Evolutionary conservation across 1,140 invertebrate genomes (phyloP), one percentile per base, ranked within the genome.

Genomic region (Drosophila saltans): DNA sequence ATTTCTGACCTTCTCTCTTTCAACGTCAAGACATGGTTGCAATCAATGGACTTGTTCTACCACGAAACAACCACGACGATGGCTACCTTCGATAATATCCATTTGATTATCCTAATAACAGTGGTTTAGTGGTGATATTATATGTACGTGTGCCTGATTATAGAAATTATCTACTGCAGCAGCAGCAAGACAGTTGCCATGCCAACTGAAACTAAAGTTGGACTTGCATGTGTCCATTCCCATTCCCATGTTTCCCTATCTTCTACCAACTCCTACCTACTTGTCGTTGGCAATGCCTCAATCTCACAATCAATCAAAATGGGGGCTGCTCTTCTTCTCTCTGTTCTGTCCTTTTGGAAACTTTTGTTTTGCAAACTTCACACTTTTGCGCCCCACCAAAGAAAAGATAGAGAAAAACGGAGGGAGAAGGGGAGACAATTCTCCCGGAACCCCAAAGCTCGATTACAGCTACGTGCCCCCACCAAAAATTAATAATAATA

Each of bases 101-200:
- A 92, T 92, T 92, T 92, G 91, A 92, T 92, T 92, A 92, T 91
- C 85, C 88, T 92, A 92, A 92, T 92, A 92, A 92, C 91, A 92
- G 91, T 91, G 83, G 72, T 92, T 92, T 91, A 91, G 90, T 78
- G 76, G 66, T 78, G 70, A 91, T 92, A 92, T 92, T 92, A 92
- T 90, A 92, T 90, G 91, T 92, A 92, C 91, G 91, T 92, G 91
- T 90, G 74, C 48, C 91, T 92, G 91, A 92, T 92, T 92, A 92
- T 92, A 92, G 91, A 90, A 91, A 92, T 92, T 92, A 92, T 65
- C 45, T 40, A 69, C 45, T 56, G 69, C 69, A 63, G 76, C 45
- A 39, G 41, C 63, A 60, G 73, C 43, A 43, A 7, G 45, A 48
- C 64, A 16, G 43, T 56, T 58, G 41, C 45, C 60, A 61, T 36